Conservation (phyloP, 35 echinoderm and acorn worm species). For the Patiria miniata region DNA sequence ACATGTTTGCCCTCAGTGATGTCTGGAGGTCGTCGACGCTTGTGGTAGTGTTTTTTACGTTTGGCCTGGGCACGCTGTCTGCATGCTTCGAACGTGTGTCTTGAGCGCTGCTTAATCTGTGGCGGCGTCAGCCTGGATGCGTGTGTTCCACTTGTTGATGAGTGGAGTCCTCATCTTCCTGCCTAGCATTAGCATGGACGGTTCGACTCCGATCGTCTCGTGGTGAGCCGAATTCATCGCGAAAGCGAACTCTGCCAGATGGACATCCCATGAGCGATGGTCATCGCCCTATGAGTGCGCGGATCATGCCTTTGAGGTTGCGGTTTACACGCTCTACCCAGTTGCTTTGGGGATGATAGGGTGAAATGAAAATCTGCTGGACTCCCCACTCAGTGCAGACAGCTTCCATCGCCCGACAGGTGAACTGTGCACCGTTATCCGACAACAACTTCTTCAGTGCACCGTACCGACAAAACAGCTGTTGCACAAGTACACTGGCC, state of each 20-base stretch:
- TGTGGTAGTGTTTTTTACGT: slow-evolving; percentile 8
- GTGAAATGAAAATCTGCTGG: slow-evolving; percentile 52
- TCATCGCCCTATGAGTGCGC: slow-evolving; percentile 38
- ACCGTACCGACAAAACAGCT: slow-evolving; percentile 55
- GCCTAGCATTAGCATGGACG: slow-evolving; percentile 29
- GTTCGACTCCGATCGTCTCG: slow-evolving; percentile 29
- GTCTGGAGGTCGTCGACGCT: neutral
- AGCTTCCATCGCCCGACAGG: slow-evolving; percentile 36
- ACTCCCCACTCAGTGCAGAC: slow-evolving; percentile 58
- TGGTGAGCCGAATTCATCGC: slow-evolving; percentile 54
- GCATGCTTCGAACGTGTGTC: too few relatives aligned
- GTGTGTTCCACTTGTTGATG: neutral
- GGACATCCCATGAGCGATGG: slow-evolving; percentile 64
- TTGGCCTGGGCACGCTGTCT: neutral
- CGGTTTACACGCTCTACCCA: slow-evolving; percentile 62
- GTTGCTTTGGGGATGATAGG: slow-evolving; percentile 62
- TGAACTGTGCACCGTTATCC: slow-evolving; percentile 58
- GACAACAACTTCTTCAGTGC: slow-evolving; percentile 56
- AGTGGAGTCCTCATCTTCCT: slow-evolving; percentile 40
- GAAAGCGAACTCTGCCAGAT: slow-evolving; percentile 61
- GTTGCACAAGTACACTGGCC: slow-evolving; percentile 14
- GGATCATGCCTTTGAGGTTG: slow-evolving; percentile 59
- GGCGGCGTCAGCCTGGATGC: too few relatives aligned
- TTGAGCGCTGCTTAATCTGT: too few relatives aligned
- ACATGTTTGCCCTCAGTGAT: neutral